Percentiles rank a stretch among this genome's conserved stretches.
phyloP scores from a whole-genome alignment of 1,140 invertebrate genomes.

The Drosophila micromelanica region DNA sequence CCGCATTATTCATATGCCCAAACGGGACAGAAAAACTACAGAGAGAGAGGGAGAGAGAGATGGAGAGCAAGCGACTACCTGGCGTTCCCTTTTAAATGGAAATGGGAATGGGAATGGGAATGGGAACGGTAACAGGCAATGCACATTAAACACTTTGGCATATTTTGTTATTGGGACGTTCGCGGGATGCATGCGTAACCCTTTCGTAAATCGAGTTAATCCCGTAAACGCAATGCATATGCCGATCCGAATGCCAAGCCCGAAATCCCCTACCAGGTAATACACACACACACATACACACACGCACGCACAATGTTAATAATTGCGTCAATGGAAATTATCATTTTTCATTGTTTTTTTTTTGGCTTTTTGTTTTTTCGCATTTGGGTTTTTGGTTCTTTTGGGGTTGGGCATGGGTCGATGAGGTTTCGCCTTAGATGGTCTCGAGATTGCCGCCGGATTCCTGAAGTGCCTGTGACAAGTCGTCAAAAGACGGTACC shows the following conservation, averaged over 20 bases:
- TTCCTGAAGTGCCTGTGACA: constrained; percentile 67
- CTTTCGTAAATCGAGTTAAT: constrained; percentile 77
- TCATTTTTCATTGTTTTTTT: constrained; percentile 71
- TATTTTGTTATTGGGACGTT: constrained; percentile 64
- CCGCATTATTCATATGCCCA: constrained; percentile 36
- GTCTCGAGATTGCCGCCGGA: constrained; percentile 24
- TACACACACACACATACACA: constrained; percentile 9
- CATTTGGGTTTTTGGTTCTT: constrained; percentile 42
- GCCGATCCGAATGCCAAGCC: constrained; percentile 11
- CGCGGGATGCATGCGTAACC: constrained; percentile 62
- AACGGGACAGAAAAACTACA: constrained; percentile 16
- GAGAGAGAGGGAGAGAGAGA: not conserved
- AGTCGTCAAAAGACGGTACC: constrained; percentile 52
- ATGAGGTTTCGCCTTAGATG: constrained; percentile 18
- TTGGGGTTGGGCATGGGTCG: constrained; percentile 37
- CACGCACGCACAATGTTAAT: constrained; percentile 27
- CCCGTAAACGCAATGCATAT: constrained; percentile 54
- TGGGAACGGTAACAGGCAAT: constrained; percentile 24
- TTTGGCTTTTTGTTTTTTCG: constrained; percentile 29
- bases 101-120: constrained; percentile 40
- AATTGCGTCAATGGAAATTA: constrained; percentile 66
- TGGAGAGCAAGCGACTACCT: constrained; percentile 39
- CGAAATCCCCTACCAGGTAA: constrained; percentile 36
- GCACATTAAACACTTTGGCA: constrained; percentile 52
- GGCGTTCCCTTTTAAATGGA: constrained; percentile 32